A percentile compares a stretch with the other conserved stretches of the same genome.
These are phyloP conservation scores for Porphyrio hochstetteri DNA, from an alignment of 2,113 vertebrate species.

Conservation along the genomic window DNA sequence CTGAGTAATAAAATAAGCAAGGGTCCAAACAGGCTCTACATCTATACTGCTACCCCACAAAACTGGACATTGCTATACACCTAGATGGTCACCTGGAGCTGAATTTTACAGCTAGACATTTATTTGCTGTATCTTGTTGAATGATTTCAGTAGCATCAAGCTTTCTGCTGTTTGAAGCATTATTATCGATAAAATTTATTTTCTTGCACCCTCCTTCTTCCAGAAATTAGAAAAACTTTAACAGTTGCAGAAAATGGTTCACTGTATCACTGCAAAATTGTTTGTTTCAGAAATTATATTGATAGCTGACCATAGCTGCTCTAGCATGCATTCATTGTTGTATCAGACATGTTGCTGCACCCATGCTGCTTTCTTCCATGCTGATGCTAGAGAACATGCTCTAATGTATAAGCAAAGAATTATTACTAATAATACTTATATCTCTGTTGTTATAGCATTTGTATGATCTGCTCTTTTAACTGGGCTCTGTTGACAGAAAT, in stretches of 20 bases:
- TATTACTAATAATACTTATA: not conserved
- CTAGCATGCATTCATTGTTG: not conserved
- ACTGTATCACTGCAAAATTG: not conserved
- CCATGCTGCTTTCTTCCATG: not conserved
- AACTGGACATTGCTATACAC: not conserved
- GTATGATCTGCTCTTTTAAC: not conserved
- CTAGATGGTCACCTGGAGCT: not conserved
- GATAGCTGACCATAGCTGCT: not conserved
- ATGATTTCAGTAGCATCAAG: not conserved
- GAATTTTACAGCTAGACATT: not conserved
- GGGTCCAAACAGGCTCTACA: not conserved
- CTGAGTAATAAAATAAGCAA: slow-evolving; percentile 24
- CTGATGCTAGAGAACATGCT: not conserved
- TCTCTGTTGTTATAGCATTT: not conserved
- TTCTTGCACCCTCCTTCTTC: not conserved
- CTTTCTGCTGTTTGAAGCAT: not conserved
- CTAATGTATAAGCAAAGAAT: not conserved
- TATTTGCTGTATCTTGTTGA: not conserved
- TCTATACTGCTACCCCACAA: not conserved
- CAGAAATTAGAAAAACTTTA: not conserved
- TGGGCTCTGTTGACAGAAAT: not conserved
- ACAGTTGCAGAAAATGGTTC: not conserved
- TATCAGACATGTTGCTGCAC: not conserved
- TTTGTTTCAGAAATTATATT: not conserved
- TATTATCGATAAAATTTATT: not conserved